Evolutionary conservation across 2,797 vertebrate genomes (phyloP).

Genomic region (Meriones psammophilus): DNA sequence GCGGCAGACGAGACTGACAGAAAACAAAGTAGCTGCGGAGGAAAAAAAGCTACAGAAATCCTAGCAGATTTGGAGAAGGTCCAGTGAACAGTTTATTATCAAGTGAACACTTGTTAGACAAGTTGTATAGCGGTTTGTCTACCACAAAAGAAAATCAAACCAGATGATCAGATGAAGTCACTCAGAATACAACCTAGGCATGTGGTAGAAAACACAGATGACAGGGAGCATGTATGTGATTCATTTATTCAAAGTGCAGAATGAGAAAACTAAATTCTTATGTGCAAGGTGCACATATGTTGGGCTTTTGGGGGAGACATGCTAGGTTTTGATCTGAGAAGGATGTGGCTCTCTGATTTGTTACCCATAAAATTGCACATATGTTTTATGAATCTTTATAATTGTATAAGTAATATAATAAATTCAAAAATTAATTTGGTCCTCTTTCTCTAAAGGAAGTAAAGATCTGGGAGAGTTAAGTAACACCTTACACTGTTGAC

Average conservation of each 20-base stretch:
- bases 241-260: conserved; percentile 40
- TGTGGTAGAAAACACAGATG: conserved; percentile 11
- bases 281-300: background rate
- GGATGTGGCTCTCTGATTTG: background rate
- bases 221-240: background rate
- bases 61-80: conserved; percentile 59
- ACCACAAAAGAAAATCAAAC: conserved; percentile 32
- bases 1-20: background rate
- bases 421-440: conserved; percentile 18
- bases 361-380: conserved; percentile 16
- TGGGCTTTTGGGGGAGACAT: background rate
- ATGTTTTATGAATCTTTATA: conserved; percentile 50
- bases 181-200: background rate
- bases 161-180: conserved; percentile 30
- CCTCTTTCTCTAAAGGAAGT: conserved; percentile 61
- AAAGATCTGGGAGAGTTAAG: background rate
- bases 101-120: conserved; percentile 9
- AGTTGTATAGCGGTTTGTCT: conserved; percentile 28
- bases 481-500: background rate
- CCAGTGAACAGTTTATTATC: background rate
- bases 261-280: background rate
- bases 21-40: background rate
- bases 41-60: background rate
- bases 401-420: background rate
- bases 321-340: conserved; percentile 19